Percentiles rank a stretch among this genome's conserved stretches.
Evolutionary conservation across 2,797 vertebrate species (phyloP).

Genomic region (Manis crassicaudata): DNA sequence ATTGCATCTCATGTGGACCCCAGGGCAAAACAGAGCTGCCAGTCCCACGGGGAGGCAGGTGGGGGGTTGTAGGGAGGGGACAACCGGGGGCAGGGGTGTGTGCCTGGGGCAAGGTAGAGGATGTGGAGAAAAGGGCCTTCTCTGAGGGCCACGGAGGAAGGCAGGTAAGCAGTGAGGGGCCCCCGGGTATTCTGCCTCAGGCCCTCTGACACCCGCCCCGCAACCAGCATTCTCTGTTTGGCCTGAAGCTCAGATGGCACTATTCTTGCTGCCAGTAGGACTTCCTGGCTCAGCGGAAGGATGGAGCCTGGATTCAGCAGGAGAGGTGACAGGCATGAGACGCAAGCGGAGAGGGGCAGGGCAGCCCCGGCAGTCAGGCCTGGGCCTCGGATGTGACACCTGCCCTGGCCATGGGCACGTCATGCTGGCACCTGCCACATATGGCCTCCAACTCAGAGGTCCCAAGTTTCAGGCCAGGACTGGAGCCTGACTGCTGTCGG

Average conservation of each 20-base stretch:
- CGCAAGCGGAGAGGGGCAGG: constrained; percentile 47
- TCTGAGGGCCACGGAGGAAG: not conserved
- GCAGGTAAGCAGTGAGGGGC: not conserved
- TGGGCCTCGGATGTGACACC: not conserved
- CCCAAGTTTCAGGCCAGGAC: not conserved
- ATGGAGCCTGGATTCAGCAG: not conserved
- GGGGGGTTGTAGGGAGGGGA: not conserved
- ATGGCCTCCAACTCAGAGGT: not conserved
- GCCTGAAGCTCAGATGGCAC: not conserved
- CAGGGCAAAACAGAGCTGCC: not conserved
- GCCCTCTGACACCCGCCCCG: not conserved
- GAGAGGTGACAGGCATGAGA: not conserved
- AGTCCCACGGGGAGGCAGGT: not conserved
- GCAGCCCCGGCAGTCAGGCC: not conserved
- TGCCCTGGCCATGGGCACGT: not conserved
- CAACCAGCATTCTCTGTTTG: not conserved
- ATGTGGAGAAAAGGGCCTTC: not conserved
- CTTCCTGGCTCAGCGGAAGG: constrained; percentile 61
- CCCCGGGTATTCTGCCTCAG: not conserved
- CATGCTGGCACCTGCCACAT: not conserved
- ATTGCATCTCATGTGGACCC: not conserved
- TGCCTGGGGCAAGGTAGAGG: not conserved
- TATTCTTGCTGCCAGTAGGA: constrained; percentile 29
- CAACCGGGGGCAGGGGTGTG: not conserved
- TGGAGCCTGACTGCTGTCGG: not conserved